Evolutionary conservation across 2,797 vertebrate genomes (phyloP).

Genomic region (Halcyon smyrnensis): DNA sequence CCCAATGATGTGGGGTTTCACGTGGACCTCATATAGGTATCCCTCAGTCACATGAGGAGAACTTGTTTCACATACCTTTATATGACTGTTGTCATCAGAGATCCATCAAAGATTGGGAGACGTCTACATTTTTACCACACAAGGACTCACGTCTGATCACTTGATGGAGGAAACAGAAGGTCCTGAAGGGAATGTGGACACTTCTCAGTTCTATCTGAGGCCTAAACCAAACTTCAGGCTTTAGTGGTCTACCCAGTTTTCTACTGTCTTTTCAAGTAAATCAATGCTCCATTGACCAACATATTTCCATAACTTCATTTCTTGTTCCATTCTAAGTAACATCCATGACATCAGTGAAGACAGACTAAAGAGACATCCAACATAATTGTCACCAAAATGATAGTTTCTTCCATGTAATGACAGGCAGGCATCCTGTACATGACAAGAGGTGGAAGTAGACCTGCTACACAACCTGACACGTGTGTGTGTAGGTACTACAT

Average conservation of each 20-base stretch:
- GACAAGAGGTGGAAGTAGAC: background rate
- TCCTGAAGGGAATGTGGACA: background rate
- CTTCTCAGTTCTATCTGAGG: background rate
- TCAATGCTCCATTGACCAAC: background rate
- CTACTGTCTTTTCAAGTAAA: background rate
- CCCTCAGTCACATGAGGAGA: background rate
- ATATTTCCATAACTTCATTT: background rate
- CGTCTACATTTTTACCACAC: background rate
- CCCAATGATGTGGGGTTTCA: background rate
- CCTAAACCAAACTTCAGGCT: background rate
- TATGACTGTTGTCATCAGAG: background rate
- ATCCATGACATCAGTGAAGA: background rate
- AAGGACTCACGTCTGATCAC: background rate
- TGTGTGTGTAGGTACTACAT: rapidly evolving
- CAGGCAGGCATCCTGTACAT: rapidly evolving
- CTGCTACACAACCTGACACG: rapidly evolving
- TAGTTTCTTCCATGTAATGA: background rate
- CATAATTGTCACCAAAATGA: background rate
- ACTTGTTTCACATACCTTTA: background rate
- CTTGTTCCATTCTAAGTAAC: background rate
- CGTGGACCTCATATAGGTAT: rapidly evolving
- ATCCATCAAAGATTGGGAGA: background rate
- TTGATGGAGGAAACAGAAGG: background rate
- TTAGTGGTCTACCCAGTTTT: background rate
- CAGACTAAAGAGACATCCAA: background rate